Evolutionary conservation across 2,888 invertebrate genomes (phyloP), one percentile per base, ranked within the genome.

Genomic region (Sabatieria punctata): DNA sequence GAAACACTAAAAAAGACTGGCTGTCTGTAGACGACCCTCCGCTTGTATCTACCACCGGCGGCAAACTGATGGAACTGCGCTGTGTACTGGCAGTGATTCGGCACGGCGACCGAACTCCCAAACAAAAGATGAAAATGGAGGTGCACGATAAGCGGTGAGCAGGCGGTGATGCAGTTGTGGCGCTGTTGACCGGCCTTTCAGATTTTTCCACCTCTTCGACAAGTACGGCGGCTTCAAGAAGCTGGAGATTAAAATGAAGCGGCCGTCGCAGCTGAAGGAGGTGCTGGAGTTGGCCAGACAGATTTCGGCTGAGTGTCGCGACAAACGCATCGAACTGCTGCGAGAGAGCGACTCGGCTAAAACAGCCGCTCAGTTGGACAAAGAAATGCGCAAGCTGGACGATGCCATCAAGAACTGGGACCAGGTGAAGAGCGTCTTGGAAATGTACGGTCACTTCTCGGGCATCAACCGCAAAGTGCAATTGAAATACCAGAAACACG

Each of bases 81-180:
- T 95, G 95, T 67, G 95, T 97, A 2, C 88, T 93, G 36, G 97
- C 85, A 23, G 85, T 97, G 4, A 95, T 97, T 51, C 72, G 97
- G 49, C 97, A 97, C 64, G 97, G 97, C 0, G 97, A 99, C 68
- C 74, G 97, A 54, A 99, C 97, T 15, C 97, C 97, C 0, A 99
- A 99, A 67, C 97, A 99, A 72, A 99, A 99, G 72, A 97, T 99
- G 95, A 99, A 99, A 70, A 93, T 95, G 55, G 93, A 93, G 75
- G 93, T 93, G 8, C 11, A 13, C 8, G 15, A 38, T 21, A 8
- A 13, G 19, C 38, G 38, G 19, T 38, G 15, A 30, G 30, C 30
- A 15, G 8, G 15, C 15, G 30, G 30, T 11, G 8, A 30, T 30
- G 8, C 15, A 15, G 15, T 11, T 30, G 30, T 15, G 15, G 30